A percentile compares a stretch with the other conserved stretches of the same genome.
Conservation (phyloP, 2,797 vertebrate genomes). For the Rhadinocentrus ornatus region DNA sequence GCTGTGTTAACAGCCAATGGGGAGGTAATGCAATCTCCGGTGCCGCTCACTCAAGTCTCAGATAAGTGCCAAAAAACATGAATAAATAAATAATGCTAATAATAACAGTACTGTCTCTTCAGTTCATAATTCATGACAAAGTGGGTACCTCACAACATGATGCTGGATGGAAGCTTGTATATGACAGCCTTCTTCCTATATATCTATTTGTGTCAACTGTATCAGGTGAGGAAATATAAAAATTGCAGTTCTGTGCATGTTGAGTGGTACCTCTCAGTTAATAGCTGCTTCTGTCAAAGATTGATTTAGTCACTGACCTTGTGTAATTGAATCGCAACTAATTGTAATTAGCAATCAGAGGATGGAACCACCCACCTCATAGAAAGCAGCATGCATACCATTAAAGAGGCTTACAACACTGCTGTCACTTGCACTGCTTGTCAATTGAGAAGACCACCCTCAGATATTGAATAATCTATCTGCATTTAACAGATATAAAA, state of each 20-base stretch:
- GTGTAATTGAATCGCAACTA: conserved; percentile 79
- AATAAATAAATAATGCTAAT: not conserved
- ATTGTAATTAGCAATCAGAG: conserved; percentile 78
- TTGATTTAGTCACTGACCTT: conserved; percentile 78
- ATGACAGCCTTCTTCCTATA: conserved; percentile 18
- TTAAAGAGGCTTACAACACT: conserved; percentile 42
- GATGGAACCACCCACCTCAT: conserved; percentile 69
- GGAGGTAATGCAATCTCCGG: conserved; percentile 76
- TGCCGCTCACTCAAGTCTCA: conserved; percentile 68
- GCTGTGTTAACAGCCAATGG: conserved; percentile 81
- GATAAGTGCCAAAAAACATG: conserved; percentile 34
- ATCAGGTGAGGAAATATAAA: conserved; percentile 22
- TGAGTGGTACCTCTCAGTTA: conserved; percentile 38
- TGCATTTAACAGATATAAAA: conserved; percentile 37
- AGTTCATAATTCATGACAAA: conserved; percentile 62
- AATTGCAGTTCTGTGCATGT: conserved; percentile 29
- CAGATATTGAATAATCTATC: conserved; percentile 37
- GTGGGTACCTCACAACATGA: conserved; percentile 36
- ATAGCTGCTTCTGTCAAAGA: conserved; percentile 47
- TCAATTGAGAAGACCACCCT: conserved; percentile 32
- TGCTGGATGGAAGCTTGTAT: conserved; percentile 25
- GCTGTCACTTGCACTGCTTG: conserved; percentile 51
- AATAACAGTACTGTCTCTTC: conserved; percentile 8
- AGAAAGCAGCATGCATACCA: conserved; percentile 54
- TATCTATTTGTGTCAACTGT: conserved; percentile 23